Evolutionary conservation across 2,113 vertebrate genomes (phyloP).

Genomic region (Origma solitaria): DNA sequence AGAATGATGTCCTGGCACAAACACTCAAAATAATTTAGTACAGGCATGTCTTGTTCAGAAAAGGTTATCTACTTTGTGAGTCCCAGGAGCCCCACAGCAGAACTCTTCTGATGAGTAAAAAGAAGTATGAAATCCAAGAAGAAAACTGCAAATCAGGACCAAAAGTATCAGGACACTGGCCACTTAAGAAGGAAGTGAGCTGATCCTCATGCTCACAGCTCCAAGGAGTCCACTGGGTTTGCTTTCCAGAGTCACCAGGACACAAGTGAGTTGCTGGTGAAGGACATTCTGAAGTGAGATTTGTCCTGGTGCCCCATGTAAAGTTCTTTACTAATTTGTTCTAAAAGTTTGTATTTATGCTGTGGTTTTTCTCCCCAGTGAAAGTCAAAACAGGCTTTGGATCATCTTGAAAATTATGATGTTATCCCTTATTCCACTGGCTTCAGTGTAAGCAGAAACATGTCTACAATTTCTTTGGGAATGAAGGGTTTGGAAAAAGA

Average conservation of each 20-base stretch:
- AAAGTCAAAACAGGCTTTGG: background rate
- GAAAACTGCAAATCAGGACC: background rate
- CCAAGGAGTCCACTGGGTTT: background rate
- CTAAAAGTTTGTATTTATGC: background rate
- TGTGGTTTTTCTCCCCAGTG: rapidly evolving
- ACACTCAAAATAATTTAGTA: background rate
- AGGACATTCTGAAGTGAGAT: background rate
- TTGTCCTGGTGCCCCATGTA: background rate
- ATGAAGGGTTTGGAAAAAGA: background rate
- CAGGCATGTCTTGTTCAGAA: background rate
- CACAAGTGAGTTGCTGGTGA: background rate
- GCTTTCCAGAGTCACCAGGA: background rate
- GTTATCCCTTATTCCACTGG: background rate
- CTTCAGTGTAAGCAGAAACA: background rate
- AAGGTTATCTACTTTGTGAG: rapidly evolving
- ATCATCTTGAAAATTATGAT: background rate
- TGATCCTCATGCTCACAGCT: rapidly evolving
- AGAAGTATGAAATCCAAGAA: background rate
- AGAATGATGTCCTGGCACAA: background rate
- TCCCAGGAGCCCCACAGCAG: background rate
- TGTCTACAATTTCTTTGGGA: background rate
- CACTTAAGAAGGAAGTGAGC: background rate
- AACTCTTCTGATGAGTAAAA: background rate
- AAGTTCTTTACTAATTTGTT: background rate
- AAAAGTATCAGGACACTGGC: background rate